Percentiles rank a stretch among this genome's conserved stretches.
Conservation (phyloP, 2,113 vertebrate genomes). For the Heterotis niloticus region DNA sequence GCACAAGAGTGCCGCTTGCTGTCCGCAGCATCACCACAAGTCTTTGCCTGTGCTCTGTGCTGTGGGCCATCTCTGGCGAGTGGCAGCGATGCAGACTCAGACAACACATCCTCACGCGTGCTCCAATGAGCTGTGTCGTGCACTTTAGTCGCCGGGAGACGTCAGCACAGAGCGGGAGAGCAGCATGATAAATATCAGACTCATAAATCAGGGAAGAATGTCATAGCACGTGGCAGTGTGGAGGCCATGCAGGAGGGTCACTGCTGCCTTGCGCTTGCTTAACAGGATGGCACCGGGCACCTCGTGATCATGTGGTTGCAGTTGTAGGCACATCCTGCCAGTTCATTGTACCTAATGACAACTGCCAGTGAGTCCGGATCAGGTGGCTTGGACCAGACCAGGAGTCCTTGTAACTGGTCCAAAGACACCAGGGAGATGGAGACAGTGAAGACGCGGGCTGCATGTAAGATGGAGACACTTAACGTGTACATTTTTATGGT, state of each 20-base stretch:
- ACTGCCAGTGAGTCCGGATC: background rate
- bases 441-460: background rate
- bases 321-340: background rate
- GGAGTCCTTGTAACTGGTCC: background rate
- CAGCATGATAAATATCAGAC: background rate
- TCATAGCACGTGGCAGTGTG: too few relatives aligned
- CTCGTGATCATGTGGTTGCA: background rate
- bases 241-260: background rate
- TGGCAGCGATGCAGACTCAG: background rate
- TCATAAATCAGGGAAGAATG: too few relatives aligned
- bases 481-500: background rate
- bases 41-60: background rate
- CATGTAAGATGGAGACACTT: background rate
- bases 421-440: background rate
- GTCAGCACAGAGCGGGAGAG: background rate
- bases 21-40: background rate
- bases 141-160: slow-evolving; percentile 1
- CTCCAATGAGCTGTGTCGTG: background rate
- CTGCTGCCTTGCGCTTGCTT: background rate
- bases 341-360: background rate
- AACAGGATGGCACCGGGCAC: background rate
- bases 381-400: background rate
- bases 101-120: background rate
- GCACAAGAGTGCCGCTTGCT: background rate
- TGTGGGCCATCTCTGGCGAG: background rate